These are phyloP conservation scores for Pocota personata DNA, from an alignment of 2,888 invertebrate species.

Conservation along the genomic window DNA sequence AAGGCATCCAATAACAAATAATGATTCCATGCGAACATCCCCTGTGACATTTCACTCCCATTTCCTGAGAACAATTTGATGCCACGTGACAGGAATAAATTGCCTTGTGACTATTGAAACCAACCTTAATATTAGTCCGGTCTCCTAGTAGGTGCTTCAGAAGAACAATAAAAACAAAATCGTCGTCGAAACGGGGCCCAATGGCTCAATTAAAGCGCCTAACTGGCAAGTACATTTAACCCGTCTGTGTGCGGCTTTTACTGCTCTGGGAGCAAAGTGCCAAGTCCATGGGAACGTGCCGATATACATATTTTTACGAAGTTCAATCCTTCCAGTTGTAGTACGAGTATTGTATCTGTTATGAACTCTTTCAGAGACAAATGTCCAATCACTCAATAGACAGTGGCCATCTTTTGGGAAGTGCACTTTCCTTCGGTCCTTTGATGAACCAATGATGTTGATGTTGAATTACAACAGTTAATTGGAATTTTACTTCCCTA, in stretches of 20 bases:
- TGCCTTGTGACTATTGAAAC: background rate
- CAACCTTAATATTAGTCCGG: background rate
- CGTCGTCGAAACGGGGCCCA: background rate
- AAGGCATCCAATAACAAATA: background rate
- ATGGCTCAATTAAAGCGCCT: background rate
- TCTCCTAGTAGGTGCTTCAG: background rate
- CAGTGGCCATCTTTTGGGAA: background rate
- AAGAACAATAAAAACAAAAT: slow-evolving; percentile 2
- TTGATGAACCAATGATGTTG: background rate
- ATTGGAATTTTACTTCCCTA: slow-evolving; percentile 6
- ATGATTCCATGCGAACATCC: background rate
- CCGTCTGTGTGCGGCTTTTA: background rate
- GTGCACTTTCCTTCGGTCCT: background rate
- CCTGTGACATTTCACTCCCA: background rate
- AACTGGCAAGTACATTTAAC: slow-evolving; percentile 8
- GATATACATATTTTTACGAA: background rate
- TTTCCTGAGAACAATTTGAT: background rate
- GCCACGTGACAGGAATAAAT: slow-evolving; percentile 29
- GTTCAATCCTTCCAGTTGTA: background rate
- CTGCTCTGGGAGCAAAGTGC: background rate
- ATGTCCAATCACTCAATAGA: background rate
- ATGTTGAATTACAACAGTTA: background rate
- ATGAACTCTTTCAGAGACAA: background rate
- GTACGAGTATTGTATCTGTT: no score
- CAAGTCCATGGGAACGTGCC: background rate